A percentile compares a stretch with the other conserved stretches of the same genome.
Evolutionary conservation across 2,888 invertebrate species (phyloP).

Genomic region (Leucozona laternaria): DNA sequence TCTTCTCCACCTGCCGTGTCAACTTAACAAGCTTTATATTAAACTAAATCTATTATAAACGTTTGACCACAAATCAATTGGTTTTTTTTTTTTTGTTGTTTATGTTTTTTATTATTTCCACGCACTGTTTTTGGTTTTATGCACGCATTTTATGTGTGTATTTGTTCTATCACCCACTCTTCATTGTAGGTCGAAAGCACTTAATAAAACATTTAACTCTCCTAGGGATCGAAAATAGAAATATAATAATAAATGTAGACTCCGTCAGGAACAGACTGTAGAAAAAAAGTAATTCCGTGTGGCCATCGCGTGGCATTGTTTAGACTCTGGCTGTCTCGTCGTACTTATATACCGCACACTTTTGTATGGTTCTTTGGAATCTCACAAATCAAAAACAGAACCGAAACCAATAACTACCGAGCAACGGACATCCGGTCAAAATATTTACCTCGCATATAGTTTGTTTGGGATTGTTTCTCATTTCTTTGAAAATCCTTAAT

Average conservation of each 20-base stretch:
- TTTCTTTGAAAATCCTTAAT: conserved; percentile 65
- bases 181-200: conserved; percentile 46
- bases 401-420: conserved; percentile 60
- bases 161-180: background rate
- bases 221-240: conserved; percentile 48
- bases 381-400: conserved; percentile 72
- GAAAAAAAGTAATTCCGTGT: conserved; percentile 26
- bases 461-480: conserved; percentile 28
- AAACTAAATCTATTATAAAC: conserved; percentile 54
- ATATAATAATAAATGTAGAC: conserved; percentile 3
- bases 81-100: background rate
- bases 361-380: conserved; percentile 15
- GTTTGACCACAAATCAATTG: conserved; percentile 67
- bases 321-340: background rate
- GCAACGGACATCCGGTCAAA: conserved; percentile 42
- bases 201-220: conserved; percentile 70
- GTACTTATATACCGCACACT: too few species aligned
- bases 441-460: background rate
- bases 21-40: conserved; percentile 51
- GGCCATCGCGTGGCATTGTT: conserved; percentile 17
- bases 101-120: conserved; percentile 16
- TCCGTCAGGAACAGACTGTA: conserved; percentile 60
- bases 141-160: conserved; percentile 40
- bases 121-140: conserved; percentile 25
- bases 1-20: background rate